A percentile compares a stretch with the other conserved stretches of the same genome.
Evolutionary conservation across 2,113 vertebrate species (phyloP).

Genomic region (Cheilinus undulatus): DNA sequence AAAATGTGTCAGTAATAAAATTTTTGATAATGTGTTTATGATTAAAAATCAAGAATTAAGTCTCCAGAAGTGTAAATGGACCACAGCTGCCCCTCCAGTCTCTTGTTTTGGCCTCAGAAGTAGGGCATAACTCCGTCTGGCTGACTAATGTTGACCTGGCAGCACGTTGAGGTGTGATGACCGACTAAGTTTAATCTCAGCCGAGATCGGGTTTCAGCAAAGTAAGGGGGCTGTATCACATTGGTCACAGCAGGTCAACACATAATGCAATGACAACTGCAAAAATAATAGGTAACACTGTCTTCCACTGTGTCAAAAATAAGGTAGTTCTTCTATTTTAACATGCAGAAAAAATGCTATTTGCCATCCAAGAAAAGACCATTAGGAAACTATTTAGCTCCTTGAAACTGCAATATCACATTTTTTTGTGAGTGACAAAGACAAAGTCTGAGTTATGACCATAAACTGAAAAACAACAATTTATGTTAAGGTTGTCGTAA

Average conservation of each 20-base stretch:
- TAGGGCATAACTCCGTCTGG: constrained; percentile 63
- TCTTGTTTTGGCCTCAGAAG: constrained; percentile 58
- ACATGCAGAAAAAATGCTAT: too few relatives aligned
- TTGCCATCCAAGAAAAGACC: too few relatives aligned
- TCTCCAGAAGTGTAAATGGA: constrained; percentile 3
- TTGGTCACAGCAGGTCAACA: constrained; percentile 25
- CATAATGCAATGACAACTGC: not conserved
- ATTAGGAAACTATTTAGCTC: too few relatives aligned
- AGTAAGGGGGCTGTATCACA: not conserved
- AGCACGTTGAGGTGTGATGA: constrained; percentile 34
- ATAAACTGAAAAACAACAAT: too few relatives aligned
- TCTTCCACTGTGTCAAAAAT: too few relatives aligned
- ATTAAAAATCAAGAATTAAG: constrained; percentile 15
- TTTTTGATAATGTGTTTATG: too few relatives aligned
- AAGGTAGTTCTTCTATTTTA: too few relatives aligned
- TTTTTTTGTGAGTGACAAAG: too few relatives aligned
- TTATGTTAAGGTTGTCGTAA: too few relatives aligned
- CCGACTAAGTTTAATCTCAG: constrained; percentile 52
- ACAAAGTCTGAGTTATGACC: too few relatives aligned
- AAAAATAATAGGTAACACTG: too few relatives aligned
- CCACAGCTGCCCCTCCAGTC: constrained; percentile 25
- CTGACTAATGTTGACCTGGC: constrained; percentile 62
- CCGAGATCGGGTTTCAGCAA: constrained; percentile 47
- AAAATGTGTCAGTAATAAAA: not conserved
- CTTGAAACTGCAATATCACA: too few relatives aligned